Evolutionary conservation across 2,888 invertebrate genomes (phyloP).

Genomic region (Tolmerus cingulatus): DNA sequence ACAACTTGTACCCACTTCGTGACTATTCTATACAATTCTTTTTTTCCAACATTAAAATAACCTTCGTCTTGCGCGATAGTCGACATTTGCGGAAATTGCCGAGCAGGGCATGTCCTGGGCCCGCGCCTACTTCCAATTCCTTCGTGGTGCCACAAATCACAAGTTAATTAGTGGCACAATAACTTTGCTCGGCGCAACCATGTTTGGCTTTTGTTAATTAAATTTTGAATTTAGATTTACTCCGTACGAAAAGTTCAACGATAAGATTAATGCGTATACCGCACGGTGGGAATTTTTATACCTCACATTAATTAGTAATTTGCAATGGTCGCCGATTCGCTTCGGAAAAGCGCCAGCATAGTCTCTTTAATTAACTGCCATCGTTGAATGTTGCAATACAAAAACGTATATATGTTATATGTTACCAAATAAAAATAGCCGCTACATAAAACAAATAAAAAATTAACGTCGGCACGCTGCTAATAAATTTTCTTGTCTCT

Average conservation of each 20-base stretch:
- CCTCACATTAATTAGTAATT: neutral
- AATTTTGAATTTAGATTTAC: neutral
- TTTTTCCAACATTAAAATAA: neutral
- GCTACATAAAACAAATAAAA: neutral
- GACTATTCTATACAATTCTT: conserved; percentile 6
- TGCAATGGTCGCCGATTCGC: neutral
- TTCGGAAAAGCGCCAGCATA: neutral
- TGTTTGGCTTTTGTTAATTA: neutral
- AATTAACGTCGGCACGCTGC: neutral
- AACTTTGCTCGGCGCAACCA: neutral
- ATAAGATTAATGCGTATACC: neutral
- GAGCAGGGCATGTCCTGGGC: neutral
- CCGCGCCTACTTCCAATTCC: neutral
- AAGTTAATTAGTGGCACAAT: neutral
- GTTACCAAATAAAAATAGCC: neutral
- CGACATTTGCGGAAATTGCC: neutral
- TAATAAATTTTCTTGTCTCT: conserved; percentile 27
- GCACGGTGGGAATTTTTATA: neutral
- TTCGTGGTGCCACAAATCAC: neutral
- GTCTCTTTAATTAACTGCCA: neutral
- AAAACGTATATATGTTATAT: neutral
- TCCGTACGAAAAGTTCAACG: neutral
- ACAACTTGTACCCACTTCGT: conserved; percentile 22
- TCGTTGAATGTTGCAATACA: neutral
- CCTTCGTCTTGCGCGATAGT: neutral